Conservation (phyloP, 2,113 vertebrate genomes). For the Furnarius figulus region DNA sequence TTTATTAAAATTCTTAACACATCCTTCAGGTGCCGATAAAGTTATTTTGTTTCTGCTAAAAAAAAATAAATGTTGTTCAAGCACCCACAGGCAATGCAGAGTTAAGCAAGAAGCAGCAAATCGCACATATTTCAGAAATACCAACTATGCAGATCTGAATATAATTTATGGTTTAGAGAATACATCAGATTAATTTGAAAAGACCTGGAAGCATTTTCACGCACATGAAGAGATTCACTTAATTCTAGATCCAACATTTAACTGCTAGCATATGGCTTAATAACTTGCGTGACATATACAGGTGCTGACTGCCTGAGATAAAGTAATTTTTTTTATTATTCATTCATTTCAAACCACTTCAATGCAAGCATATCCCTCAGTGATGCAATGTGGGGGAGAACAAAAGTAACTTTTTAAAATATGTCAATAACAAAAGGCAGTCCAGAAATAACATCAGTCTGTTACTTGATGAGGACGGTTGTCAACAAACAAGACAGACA, state of each 20-base stretch:
- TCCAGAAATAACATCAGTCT: background rate
- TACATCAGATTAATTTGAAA: background rate
- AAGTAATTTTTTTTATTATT: background rate
- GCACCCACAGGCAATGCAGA: background rate
- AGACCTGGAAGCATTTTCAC: background rate
- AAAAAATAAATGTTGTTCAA: background rate
- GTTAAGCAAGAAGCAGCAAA: background rate
- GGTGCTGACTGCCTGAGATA: background rate
- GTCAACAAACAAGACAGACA: background rate
- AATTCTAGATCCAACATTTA: background rate
- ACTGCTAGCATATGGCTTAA: background rate
- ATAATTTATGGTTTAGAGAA: background rate
- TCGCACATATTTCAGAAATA: background rate
- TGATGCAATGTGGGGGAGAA: background rate
- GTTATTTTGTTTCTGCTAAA: background rate
- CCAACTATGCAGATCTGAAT: background rate
- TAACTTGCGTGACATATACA: background rate
- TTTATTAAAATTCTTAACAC: background rate
- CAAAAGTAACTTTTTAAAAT: background rate
- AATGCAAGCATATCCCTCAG: background rate
- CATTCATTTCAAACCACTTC: background rate
- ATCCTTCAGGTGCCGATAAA: background rate
- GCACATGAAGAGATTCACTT: background rate
- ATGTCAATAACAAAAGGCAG: background rate
- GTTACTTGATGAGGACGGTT: background rate